Conservation (phyloP, 2,888 invertebrate genomes). For the Hypomecis punctinalis region DNA sequence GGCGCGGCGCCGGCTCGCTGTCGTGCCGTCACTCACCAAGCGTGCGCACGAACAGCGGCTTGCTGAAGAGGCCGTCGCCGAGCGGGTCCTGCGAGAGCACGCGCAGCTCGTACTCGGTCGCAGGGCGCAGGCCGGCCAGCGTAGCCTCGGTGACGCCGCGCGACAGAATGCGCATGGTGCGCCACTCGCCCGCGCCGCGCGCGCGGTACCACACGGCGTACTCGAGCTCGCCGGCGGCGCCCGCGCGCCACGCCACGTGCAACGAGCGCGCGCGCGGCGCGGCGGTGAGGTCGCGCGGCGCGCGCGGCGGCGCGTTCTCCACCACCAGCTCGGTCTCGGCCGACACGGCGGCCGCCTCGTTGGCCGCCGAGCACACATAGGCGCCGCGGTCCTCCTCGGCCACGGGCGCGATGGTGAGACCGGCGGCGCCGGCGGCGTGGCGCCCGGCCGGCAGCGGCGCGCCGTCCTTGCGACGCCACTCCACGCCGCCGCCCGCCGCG, state of each 20-base stretch:
- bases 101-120: constrained; percentile 94
- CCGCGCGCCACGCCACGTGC: constrained; percentile 92
- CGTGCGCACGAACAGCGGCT: constrained; percentile 90
- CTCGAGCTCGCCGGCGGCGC: constrained; percentile 89
- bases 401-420: constrained; percentile 93
- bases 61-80: constrained; percentile 96
- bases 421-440: constrained; percentile 88
- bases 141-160: constrained; percentile 91
- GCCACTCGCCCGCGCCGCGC: constrained; percentile 91
- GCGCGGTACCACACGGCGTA: constrained; percentile 95
- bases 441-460: constrained; percentile 88
- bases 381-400: constrained; percentile 94
- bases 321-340: constrained; percentile 92
- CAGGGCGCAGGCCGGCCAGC: constrained; percentile 90
- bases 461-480: constrained; percentile 86
- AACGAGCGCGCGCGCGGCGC: constrained; percentile 88
- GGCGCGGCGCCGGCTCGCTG: background rate
- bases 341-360: constrained; percentile 94
- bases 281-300: constrained; percentile 94
- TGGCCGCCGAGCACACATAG: constrained; percentile 93
- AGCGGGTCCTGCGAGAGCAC: constrained; percentile 93
- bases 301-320: constrained; percentile 94
- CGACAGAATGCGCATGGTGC: constrained; percentile 90
- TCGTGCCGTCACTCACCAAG: constrained; percentile 71
- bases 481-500: constrained; percentile 82